Percentiles rank a stretch among this genome's conserved stretches.
Evolutionary conservation across 2,888 invertebrate species (phyloP).

Genomic region (Synanthedon vespiformis): DNA sequence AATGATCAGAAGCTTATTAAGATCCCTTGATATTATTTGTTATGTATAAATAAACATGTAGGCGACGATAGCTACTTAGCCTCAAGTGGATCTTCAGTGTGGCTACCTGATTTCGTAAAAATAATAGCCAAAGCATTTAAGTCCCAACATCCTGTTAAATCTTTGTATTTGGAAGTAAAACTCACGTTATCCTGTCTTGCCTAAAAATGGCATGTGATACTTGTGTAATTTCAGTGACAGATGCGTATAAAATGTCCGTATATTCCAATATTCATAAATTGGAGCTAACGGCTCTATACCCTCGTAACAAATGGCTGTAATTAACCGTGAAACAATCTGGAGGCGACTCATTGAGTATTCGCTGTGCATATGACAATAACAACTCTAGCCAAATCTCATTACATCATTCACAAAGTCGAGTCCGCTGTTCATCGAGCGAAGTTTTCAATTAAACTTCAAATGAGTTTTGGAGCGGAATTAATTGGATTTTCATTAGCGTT

Average conservation of each 20-base stretch:
- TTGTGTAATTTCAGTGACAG: neutral
- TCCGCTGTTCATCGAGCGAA: slow-evolving; percentile 41
- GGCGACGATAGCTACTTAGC: no score
- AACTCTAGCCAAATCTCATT: slow-evolving; percentile 59
- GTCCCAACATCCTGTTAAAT: neutral
- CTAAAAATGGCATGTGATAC: neutral
- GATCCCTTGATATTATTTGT: no score
- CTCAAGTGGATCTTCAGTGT: no score
- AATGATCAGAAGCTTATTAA: no score
- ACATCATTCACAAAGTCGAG: slow-evolving; percentile 53
- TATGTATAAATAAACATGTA: no score
- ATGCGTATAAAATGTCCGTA: slow-evolving; percentile 13
- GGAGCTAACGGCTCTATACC: slow-evolving; percentile 18
- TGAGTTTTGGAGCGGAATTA: slow-evolving; percentile 65
- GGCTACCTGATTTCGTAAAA: no score
- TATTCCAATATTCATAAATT: slow-evolving; percentile 40
- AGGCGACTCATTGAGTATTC: slow-evolving; percentile 49
- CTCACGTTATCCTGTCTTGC: neutral
- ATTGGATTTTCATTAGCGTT: slow-evolving; percentile 69
- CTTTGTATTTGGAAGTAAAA: neutral
- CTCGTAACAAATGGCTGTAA: slow-evolving; percentile 36
- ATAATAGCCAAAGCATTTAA: neutral
- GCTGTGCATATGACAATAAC: slow-evolving; percentile 60
- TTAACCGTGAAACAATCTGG: slow-evolving; percentile 46
- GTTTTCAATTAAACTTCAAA: slow-evolving; percentile 69